These are phyloP conservation scores for Thaleichthys pacificus DNA, from an alignment of 2,797 vertebrate genomes.

Conservation along the genomic window DNA sequence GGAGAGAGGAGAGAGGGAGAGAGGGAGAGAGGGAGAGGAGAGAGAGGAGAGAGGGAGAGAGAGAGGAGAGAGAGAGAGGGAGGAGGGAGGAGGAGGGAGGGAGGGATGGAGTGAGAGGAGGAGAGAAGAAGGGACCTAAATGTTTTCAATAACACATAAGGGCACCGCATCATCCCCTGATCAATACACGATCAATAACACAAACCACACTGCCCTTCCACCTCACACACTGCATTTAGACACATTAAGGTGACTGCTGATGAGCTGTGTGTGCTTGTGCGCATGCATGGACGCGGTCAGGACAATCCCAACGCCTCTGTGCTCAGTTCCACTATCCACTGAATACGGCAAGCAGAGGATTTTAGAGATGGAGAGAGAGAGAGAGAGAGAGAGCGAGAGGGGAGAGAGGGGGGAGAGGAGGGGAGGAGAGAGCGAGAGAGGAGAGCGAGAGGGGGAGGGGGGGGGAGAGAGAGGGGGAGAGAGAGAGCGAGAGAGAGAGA, in stretches of 20 bases:
- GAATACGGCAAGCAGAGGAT: conserved; percentile 47
- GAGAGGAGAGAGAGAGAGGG: too few species aligned
- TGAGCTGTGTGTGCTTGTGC: conserved; percentile 44
- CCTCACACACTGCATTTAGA: conserved; percentile 71
- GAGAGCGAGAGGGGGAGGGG: conserved; percentile 22
- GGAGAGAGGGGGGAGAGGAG: too few species aligned
- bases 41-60: too few species aligned
- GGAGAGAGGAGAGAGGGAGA: too few species aligned
- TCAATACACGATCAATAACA: conserved; percentile 74
- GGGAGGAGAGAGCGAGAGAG: conserved; percentile 53
- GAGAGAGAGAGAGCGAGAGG: conserved; percentile 43
- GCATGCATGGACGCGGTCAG: neutral
- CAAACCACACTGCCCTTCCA: conserved; percentile 68
- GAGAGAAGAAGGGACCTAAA: conserved; percentile 43
- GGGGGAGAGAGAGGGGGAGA: conserved; percentile 33
- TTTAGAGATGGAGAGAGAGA: conserved; percentile 46
- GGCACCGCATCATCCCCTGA: conserved; percentile 71
- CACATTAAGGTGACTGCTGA: conserved; percentile 77
- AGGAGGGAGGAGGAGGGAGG: too few species aligned
- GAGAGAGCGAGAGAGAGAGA: conserved; percentile 3
- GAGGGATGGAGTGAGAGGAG: neutral
- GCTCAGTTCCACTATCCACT: conserved; percentile 54
- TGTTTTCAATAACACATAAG: conserved; percentile 76
- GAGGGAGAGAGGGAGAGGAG: too few species aligned
- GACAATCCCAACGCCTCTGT: conserved; percentile 52